phyloP scores from a whole-genome alignment of 2,888 invertebrate genomes.

The Drosophila pseudotalamancana region DNA sequence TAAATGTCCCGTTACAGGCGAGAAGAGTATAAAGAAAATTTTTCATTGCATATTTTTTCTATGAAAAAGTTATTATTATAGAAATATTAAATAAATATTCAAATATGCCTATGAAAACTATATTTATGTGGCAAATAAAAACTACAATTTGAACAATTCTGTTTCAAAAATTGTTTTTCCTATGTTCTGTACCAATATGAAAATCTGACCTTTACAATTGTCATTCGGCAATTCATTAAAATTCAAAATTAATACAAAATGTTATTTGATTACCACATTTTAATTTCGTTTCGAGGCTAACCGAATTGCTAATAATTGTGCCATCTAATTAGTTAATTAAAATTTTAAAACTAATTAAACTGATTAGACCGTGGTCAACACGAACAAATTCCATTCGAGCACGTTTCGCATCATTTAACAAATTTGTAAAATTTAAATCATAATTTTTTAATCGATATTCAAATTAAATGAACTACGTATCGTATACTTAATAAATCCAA shows the following conservation, averaged over 20 bases:
- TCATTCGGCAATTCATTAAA: conserved; percentile 17
- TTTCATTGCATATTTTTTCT: conserved; percentile 65
- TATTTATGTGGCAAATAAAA: conserved; percentile 12
- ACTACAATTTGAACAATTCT: too few relatives aligned
- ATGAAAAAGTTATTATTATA: conserved; percentile 63
- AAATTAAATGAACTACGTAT: conserved; percentile 30
- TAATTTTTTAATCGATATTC: conserved; percentile 25
- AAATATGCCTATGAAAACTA: conserved; percentile 15
- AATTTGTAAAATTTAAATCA: conserved; percentile 22
- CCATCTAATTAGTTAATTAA: conserved; percentile 56
- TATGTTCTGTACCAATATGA: neutral
- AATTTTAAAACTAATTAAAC: conserved; percentile 57
- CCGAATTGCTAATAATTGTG: conserved; percentile 19
- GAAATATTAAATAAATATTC: conserved; percentile 20
- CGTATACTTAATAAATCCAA: conserved; percentile 42
- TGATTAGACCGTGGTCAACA: conserved; percentile 46
- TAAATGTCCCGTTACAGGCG: conserved; percentile 5
- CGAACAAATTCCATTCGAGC: conserved; percentile 16
- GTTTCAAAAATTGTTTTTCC: too few relatives aligned
- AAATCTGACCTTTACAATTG: conserved; percentile 15
- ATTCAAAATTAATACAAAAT: conserved; percentile 7
- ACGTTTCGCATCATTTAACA: conserved; percentile 33
- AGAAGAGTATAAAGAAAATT: conserved; percentile 24
- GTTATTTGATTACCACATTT: conserved; percentile 33
- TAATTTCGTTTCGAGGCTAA: conserved; percentile 41